Conservation (phyloP, 2,113 vertebrate genomes). For the Anolis sagrei region DNA sequence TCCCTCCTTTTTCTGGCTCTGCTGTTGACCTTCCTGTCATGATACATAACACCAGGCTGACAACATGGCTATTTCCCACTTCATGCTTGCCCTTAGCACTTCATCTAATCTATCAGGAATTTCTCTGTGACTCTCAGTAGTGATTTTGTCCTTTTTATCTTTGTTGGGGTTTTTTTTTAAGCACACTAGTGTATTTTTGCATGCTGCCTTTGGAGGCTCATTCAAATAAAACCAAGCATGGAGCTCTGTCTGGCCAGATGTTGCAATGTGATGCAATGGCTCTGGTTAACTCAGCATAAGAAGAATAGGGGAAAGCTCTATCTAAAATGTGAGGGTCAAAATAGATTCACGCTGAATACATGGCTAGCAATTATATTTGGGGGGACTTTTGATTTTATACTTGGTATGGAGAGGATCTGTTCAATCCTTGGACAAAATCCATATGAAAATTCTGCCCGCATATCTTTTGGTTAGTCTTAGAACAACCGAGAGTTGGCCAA, state of each 20-base stretch:
- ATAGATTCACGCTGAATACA: too few species aligned
- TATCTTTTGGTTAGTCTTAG: background rate
- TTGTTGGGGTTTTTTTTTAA: background rate
- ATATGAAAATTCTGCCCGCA: background rate
- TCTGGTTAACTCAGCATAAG: background rate
- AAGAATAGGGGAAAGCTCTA: background rate
- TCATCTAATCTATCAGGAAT: slow-evolving; percentile 19
- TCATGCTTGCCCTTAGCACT: background rate
- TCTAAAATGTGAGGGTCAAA: too few species aligned
- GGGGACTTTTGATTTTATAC: background rate
- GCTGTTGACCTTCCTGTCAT: background rate
- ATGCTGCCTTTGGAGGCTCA: background rate
- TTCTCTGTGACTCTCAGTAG: background rate
- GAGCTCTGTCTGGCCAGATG: background rate
- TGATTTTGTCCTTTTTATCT: slow-evolving; percentile 2
- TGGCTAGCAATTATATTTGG: too few species aligned
- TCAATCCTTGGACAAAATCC: background rate
- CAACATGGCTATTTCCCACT: slow-evolving; percentile 12
- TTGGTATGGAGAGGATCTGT: background rate
- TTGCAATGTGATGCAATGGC: background rate
- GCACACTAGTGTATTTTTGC: too few species aligned
- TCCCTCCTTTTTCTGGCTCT: slow-evolving; percentile 37
- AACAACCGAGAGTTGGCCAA: too few species aligned
- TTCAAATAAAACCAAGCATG: too few species aligned
- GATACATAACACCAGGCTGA: background rate